Evolutionary conservation across 2,888 invertebrate species (phyloP).

Genomic region (Brachylomia viminalis): DNA sequence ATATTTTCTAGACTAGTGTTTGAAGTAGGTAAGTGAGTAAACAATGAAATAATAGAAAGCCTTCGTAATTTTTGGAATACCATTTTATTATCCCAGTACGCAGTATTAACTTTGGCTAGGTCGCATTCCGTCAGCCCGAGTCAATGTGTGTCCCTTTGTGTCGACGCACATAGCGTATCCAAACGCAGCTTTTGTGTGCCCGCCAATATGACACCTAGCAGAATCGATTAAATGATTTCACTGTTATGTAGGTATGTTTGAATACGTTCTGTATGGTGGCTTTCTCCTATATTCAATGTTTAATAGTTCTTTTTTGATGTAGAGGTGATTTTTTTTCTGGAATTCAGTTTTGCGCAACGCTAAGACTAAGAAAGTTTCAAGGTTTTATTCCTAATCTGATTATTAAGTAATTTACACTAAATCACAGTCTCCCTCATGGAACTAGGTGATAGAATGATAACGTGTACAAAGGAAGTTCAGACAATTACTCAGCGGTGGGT

Average conservation of each 20-base stretch:
- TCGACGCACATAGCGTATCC: conserved; percentile 76
- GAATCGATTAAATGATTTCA: conserved; percentile 81
- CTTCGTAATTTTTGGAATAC: neutral
- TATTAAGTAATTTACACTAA: conserved; percentile 44
- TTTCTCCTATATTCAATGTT: conserved; percentile 30
- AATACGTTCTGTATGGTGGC: conserved; percentile 30
- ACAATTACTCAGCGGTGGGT: conserved; percentile 80
- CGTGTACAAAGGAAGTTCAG: conserved; percentile 74
- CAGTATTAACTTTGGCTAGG: conserved; percentile 58
- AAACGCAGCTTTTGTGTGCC: conserved; percentile 75
- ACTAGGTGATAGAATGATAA: conserved; percentile 74
- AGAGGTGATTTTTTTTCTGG: neutral
- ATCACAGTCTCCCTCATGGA: conserved; percentile 67
- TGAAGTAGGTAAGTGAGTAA: neutral
- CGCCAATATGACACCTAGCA: conserved; percentile 80
- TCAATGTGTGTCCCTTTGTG: conserved; percentile 77
- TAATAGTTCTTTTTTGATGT: neutral
- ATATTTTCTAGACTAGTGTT: conserved; percentile 2
- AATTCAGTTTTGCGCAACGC: neutral
- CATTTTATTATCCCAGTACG: conserved; percentile 7
- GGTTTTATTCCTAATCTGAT: conserved; percentile 17
- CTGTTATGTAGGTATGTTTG: conserved; percentile 50
- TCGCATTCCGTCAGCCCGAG: conserved; percentile 73
- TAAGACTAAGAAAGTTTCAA: neutral
- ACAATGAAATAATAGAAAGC: neutral